Evolutionary conservation across 2,797 vertebrate genomes (phyloP).

Genomic region (Neosilurus hyrtlii): DNA sequence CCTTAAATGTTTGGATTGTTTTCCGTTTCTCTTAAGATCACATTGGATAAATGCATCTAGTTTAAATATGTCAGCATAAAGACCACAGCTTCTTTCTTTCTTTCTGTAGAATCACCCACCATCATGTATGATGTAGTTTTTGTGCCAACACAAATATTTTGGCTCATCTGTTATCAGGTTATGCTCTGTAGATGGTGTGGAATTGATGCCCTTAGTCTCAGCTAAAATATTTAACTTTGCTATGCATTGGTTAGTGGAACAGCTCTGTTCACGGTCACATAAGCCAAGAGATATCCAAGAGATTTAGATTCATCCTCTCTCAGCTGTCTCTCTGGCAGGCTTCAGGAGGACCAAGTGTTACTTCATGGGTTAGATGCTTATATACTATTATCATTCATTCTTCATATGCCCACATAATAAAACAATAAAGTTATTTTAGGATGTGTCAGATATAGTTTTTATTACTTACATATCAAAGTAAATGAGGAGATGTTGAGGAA

Average conservation of each 20-base stretch:
- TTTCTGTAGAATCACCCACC: neutral
- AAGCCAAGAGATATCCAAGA: neutral
- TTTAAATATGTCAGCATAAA: neutral
- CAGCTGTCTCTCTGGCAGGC: neutral
- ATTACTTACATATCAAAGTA: neutral
- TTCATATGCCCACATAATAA: neutral
- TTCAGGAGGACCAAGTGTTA: neutral
- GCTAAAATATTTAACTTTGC: neutral
- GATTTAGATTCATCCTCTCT: constrained; percentile 3
- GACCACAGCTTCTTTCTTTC: neutral
- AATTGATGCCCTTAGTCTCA: neutral
- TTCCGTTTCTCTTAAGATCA: neutral
- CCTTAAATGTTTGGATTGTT: neutral
- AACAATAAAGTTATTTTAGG: neutral
- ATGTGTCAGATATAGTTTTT: neutral
- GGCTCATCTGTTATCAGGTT: neutral
- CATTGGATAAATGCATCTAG: neutral
- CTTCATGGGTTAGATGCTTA: neutral
- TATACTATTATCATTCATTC: neutral
- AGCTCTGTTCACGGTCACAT: neutral
- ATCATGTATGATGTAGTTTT: neutral
- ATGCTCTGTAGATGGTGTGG: neutral
- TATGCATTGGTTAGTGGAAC: neutral
- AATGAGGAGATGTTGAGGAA: neutral
- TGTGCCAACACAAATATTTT: neutral